Evolutionary conservation across 2,113 vertebrate species (phyloP).

Genomic region (Typhlomys cinereus): DNA sequence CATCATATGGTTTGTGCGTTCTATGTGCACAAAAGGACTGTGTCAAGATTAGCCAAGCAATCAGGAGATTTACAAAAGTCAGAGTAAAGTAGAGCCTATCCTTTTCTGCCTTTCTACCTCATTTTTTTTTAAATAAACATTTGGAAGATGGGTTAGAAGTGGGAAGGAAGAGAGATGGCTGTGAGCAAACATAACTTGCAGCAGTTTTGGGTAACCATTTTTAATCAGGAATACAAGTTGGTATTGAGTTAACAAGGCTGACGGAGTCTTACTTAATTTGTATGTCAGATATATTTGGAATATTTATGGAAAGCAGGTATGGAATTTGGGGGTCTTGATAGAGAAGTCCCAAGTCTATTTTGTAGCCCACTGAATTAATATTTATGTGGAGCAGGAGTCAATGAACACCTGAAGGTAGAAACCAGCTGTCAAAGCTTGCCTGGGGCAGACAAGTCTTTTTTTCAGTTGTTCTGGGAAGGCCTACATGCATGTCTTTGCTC

Average conservation of each 20-base stretch:
- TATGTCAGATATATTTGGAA: slow-evolving; percentile 27
- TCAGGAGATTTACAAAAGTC: not conserved
- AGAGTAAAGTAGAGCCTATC: not conserved
- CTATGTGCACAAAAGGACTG: not conserved
- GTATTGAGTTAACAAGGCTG: slow-evolving; percentile 47
- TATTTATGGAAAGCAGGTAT: not conserved
- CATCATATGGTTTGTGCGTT: not conserved
- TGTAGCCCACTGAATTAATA: not conserved
- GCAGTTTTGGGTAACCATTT: slow-evolving; percentile 5
- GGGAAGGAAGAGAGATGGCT: not conserved
- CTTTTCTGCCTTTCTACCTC: not conserved
- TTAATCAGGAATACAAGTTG: slow-evolving; percentile 50
- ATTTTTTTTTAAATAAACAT: not conserved
- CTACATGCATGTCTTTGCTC: not conserved
- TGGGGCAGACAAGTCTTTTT: not conserved
- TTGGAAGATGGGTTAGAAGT: not conserved
- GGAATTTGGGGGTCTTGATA: not conserved
- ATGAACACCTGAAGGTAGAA: not conserved
- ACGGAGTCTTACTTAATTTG: slow-evolving; percentile 55
- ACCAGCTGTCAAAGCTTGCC: not conserved
- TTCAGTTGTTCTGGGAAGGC: not conserved
- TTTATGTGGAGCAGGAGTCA: not conserved
- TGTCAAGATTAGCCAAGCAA: not conserved
- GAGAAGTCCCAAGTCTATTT: not conserved
- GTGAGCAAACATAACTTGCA: slow-evolving; percentile 40